Evolutionary conservation across 2,888 invertebrate species (phyloP), one percentile per base, ranked within the genome.

Genomic region (Drosophila quinaria): DNA sequence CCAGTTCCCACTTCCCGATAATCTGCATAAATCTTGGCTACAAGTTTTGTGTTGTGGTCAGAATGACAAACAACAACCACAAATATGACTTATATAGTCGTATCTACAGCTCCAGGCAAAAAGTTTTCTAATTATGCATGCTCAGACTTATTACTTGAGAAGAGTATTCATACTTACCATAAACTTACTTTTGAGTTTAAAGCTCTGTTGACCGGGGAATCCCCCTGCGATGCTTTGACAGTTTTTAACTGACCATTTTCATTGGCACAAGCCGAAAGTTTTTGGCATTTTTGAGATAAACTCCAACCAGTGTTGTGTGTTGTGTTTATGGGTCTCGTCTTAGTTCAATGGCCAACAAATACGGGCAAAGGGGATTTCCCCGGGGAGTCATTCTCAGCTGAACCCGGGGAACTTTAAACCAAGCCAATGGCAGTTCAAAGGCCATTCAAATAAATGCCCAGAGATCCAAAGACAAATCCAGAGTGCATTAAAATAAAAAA

Each of bases 81-180:
- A 69, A 73, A 74, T 80, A 83, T 89, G 89, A 84, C 81, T 88
- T 86, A 33, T 25, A 5, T 25, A 0, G 33, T 19, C 31, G 33
- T 42, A 70, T 70, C 68, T 31, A 44, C 29, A 62, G 35, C 50
- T 42, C 47, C 19, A 33, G 64, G 41, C 39, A 37, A 39, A 88
- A 85, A 86, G 69, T 86, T 86, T 87, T 84, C 76, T 89, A 86
- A 86, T 86, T 86, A 86, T 89, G 81, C 87, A 80, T 80, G 71
- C 65, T 66, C 80, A 75, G 86, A 86, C 88, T 75, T 80, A 82
- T 72, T 72, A 35, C 49, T 29, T n/a, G n/a, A 19, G 22, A 54
- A 22, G 25, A 25, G 17, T 33, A 33, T 35, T 13, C 11, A 11
- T 35, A 35, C 13, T 52, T 44, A 42, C 33, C 37, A 25, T 37